A percentile compares a stretch with the other conserved stretches of the same genome.
These are phyloP conservation scores for Drosophila rhopaloa DNA, from an alignment of 1,140 invertebrate species.

Conservation along the genomic window DNA sequence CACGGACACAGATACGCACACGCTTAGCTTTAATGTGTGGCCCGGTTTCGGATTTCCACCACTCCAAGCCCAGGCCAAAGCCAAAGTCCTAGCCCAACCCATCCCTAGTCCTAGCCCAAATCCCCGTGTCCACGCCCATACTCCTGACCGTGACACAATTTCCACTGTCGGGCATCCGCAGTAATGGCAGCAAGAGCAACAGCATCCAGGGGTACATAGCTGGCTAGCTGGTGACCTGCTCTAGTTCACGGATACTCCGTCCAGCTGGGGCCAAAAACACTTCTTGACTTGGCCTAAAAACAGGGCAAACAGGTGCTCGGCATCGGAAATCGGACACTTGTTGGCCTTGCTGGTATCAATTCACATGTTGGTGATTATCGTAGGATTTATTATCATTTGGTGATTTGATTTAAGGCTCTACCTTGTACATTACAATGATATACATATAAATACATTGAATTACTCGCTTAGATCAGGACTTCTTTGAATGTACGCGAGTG, in stretches of 20 bases:
- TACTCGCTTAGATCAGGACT: constrained; percentile 33
- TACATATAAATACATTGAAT: constrained; percentile 40
- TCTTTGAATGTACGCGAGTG: constrained; percentile 24
- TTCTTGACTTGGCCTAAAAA: constrained; percentile 1
- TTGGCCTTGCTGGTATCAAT: constrained; percentile 20
- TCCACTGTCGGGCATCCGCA: constrained; percentile 57
- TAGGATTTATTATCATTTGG: constrained; percentile 52
- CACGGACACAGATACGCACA: constrained; percentile 31
- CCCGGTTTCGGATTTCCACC: constrained; percentile 47
- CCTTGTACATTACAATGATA: constrained; percentile 53
- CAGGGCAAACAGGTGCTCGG: constrained; percentile 17
- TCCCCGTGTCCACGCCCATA: constrained; percentile 50
- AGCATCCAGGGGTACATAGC: constrained; percentile 24
- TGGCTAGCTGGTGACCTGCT: constrained; percentile 32
- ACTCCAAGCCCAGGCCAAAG: constrained; percentile 4
- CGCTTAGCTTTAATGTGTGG: constrained; percentile 53
- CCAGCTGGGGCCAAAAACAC: constrained; percentile 18
- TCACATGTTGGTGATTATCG: constrained; percentile 23
- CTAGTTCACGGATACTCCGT: constrained; percentile 12
- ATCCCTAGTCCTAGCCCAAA: constrained; percentile 11
- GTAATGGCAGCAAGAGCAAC: constrained; percentile 28
- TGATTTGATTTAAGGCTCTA: constrained; percentile 54
- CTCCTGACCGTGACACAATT: constrained; percentile 82
- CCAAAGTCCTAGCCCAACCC: constrained; percentile 4
- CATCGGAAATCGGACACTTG: constrained; percentile 34